Conservation (phyloP, 1,140 invertebrate species). For the Coelopa frigida region DNA sequence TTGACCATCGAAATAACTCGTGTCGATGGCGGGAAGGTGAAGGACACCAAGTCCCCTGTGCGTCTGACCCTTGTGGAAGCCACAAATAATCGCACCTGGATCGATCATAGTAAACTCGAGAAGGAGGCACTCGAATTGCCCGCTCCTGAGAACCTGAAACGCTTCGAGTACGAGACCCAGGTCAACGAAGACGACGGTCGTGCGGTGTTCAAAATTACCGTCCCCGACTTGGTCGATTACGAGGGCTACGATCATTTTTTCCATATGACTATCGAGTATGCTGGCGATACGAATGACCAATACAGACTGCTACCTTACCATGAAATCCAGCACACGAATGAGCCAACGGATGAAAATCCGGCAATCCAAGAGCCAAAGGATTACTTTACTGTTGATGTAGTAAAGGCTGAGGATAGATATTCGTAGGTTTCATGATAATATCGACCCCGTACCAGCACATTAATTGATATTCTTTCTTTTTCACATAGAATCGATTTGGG, state of each 20-base stretch:
- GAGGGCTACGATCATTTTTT: conserved; percentile 31
- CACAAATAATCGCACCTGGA: conserved; percentile 17
- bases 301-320: conserved; percentile 35
- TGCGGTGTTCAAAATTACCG: conserved; percentile 22
- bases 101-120: conserved; percentile 10
- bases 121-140: conserved; percentile 37
- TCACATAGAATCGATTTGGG: conserved; percentile 53
- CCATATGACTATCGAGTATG: conserved; percentile 22
- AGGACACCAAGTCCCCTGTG: conserved; percentile 49
- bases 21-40: conserved; percentile 25
- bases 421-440: background rate
- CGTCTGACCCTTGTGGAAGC: conserved; percentile 51
- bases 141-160: conserved; percentile 25
- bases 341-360: conserved; percentile 14
- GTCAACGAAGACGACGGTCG: conserved; percentile 29
- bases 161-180: conserved; percentile 29
- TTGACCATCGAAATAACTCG: conserved; percentile 39
- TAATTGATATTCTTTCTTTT: conserved; percentile 1
- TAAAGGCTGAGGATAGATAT: background rate
- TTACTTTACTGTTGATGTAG: conserved; percentile 20
- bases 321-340: conserved; percentile 28
- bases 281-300: conserved; percentile 25
- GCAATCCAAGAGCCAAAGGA: conserved; percentile 30
- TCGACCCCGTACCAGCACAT: background rate
- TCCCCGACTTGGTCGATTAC: conserved; percentile 30